These are phyloP conservation scores for Flexamia atlantica DNA, from an alignment of 2,888 invertebrate genomes.

Conservation along the genomic window DNA sequence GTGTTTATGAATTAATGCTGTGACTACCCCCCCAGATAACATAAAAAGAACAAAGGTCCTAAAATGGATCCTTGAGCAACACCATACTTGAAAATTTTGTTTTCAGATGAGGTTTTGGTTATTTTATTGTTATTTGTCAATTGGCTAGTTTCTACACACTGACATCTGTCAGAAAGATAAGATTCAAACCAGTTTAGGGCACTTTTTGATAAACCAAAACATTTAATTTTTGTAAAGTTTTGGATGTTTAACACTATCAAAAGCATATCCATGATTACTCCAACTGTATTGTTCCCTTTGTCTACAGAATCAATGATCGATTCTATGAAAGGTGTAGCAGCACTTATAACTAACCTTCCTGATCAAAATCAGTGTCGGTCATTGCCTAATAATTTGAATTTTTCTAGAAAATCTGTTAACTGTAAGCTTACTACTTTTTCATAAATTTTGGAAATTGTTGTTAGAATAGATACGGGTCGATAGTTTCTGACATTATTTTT, in stretches of 20 bases:
- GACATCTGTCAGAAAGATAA: no score
- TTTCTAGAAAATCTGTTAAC: background rate
- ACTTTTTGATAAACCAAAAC: no score
- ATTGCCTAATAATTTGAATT: background rate
- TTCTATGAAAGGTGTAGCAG: background rate
- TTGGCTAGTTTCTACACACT: no score
- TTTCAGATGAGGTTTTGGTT: no score
- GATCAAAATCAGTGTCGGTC: background rate
- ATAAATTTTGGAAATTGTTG: constrained; percentile 1
- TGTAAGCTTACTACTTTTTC: background rate
- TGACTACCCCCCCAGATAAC: no score
- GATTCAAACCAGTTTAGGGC: no score
- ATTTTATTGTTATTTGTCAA: no score
- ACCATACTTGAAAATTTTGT: no score
- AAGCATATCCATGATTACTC: background rate
- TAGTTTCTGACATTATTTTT: background rate
- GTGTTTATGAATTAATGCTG: no score
- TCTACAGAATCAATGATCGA: background rate
- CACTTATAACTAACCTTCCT: background rate
- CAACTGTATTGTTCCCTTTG: background rate
- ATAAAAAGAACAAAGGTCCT: no score
- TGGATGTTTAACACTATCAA: background rate
- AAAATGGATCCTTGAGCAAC: no score
- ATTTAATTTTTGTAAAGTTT: background rate
- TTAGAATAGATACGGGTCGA: background rate